A percentile compares a stretch with the other conserved stretches of the same genome.
phyloP scores from a whole-genome alignment of 2,888 invertebrate species.

The Aproaerema taeniolella region DNA sequence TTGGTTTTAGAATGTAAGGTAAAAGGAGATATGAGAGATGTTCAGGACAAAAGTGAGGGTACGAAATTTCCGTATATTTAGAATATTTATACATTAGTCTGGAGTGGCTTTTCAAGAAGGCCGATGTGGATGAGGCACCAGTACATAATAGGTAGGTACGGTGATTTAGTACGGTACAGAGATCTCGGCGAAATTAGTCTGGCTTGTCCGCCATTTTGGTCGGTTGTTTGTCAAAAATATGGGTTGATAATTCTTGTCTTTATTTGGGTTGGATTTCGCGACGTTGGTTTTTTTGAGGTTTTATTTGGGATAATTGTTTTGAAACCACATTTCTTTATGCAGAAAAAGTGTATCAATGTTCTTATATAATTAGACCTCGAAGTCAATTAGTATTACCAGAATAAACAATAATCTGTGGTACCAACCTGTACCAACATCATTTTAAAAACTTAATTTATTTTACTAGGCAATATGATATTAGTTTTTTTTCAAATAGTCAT shows the following conservation, averaged over 20 bases:
- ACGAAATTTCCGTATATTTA: constrained; percentile 68
- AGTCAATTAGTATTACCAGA: too few species aligned
- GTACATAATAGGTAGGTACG: constrained; percentile 66
- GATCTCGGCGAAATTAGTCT: constrained; percentile 71
- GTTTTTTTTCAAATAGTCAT: too few species aligned
- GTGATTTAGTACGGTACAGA: constrained; percentile 68
- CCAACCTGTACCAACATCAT: too few species aligned
- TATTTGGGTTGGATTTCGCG: too few species aligned
- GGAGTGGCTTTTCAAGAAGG: constrained; percentile 47
- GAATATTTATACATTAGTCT: constrained; percentile 73
- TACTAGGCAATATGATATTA: too few species aligned
- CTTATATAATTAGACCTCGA: too few species aligned
- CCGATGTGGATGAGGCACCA: constrained; percentile 59
- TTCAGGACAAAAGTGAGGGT: constrained; percentile 20
- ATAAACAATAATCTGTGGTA: too few species aligned
- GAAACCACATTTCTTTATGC: too few species aligned
- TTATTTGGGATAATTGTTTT: too few species aligned
- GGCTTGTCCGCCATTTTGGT: constrained; percentile 52
- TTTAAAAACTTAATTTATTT: too few species aligned
- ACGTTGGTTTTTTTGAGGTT: too few species aligned
- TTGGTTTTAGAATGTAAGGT: constrained; percentile 21
- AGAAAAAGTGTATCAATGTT: too few species aligned
- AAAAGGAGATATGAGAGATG: constrained; percentile 4
- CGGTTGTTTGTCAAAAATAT: constrained; percentile 24
- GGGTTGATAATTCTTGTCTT: background rate